Conservation (phyloP, 2,797 vertebrate genomes). For the Mionectes olivaceus region DNA sequence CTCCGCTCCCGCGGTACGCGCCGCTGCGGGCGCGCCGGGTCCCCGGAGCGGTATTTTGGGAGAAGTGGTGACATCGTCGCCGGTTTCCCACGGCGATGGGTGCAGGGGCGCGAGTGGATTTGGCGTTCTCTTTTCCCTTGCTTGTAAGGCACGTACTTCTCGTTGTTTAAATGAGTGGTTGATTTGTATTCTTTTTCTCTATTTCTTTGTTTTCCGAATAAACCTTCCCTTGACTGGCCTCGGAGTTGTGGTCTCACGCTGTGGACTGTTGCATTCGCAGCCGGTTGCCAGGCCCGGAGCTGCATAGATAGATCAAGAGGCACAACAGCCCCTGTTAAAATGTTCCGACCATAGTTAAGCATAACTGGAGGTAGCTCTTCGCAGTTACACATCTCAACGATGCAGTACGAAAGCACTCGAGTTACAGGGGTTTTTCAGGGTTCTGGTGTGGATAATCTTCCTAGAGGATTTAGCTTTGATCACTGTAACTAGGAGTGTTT, state of each 20-base stretch:
- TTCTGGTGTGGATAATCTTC: constrained; percentile 83
- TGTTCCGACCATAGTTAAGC: background rate
- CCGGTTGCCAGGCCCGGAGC: constrained; percentile 13
- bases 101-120: background rate
- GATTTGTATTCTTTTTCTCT: background rate
- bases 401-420: constrained; percentile 56
- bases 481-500: constrained; percentile 66
- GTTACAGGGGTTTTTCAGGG: constrained; percentile 75
- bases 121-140: background rate
- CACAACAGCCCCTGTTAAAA: background rate
- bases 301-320: background rate
- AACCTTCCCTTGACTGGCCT: background rate
- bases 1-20: background rate
- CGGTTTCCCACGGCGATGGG: background rate
- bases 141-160: background rate
- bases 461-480: constrained; percentile 85
- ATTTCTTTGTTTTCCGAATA: background rate
- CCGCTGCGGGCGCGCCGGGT: background rate
- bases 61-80: background rate
- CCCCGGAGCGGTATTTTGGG: background rate
- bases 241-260: background rate
- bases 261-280: constrained; percentile 26
- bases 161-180: background rate
- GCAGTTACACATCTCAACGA: background rate
- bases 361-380: background rate